Evolutionary conservation across 2,888 invertebrate species (phyloP).

Genomic region (Pedicia rivosa): DNA sequence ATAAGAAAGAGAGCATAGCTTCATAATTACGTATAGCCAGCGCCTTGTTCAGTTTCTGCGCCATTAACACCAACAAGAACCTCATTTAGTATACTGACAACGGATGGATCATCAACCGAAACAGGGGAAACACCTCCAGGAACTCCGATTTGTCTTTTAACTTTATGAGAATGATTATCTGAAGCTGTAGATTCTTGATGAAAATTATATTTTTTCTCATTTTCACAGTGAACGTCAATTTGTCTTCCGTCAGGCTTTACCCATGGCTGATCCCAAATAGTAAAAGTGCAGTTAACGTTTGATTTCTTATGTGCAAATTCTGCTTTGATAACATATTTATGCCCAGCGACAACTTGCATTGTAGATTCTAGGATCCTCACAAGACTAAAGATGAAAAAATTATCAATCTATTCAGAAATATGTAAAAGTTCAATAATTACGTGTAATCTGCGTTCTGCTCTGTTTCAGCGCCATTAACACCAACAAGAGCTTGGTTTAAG

Average conservation of each 20-base stretch:
- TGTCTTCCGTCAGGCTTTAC: constrained; percentile 25
- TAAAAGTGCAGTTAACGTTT: too few relatives aligned
- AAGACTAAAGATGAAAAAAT: constrained; percentile 16
- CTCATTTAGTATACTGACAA: not conserved
- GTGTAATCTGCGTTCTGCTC: constrained; percentile 4
- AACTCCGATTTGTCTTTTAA: too few relatives aligned
- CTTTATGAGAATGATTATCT: too few relatives aligned
- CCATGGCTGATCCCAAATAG: constrained; percentile 39
- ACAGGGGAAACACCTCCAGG: too few relatives aligned
- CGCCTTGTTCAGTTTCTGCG: not conserved
- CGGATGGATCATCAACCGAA: too few relatives aligned
- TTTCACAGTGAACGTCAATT: constrained; percentile 23
- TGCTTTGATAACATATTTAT: constrained; percentile 39
- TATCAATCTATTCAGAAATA: too few relatives aligned
- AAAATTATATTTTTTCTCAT: constrained; percentile 21
- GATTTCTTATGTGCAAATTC: too few relatives aligned
- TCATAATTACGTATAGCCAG: too few relatives aligned
- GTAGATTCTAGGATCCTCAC: constrained; percentile 27
- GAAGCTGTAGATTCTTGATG: constrained; percentile 10
- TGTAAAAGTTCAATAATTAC: too few relatives aligned
- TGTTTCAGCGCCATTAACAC: not conserved
- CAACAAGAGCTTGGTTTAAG: not conserved
- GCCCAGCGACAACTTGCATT: constrained; percentile 37
- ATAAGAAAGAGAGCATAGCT: too few relatives aligned
- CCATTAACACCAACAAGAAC: not conserved